These are phyloP conservation scores for Ischnus inquisitorius DNA, from an alignment of 2,888 invertebrate species.

Conservation along the genomic window DNA sequence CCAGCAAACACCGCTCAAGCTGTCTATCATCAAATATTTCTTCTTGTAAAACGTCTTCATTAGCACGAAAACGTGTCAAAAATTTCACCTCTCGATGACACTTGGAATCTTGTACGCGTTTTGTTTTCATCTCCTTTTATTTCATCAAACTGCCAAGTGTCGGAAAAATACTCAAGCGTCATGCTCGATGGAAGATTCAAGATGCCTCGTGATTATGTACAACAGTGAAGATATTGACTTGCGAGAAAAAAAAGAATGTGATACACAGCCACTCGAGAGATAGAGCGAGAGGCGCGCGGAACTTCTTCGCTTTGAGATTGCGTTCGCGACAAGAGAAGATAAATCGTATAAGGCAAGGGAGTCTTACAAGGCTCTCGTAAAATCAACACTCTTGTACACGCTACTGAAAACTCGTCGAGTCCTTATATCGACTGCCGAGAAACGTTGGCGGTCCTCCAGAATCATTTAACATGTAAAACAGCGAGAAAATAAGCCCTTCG, in stretches of 20 bases:
- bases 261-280: slow-evolving; percentile 19
- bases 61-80: slow-evolving; percentile 68
- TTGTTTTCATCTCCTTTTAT: not conserved
- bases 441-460: too few relatives aligned
- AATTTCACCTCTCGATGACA: slow-evolving; percentile 15
- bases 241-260: slow-evolving; percentile 25
- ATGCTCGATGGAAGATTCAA: slow-evolving; percentile 13
- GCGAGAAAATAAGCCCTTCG: too few relatives aligned
- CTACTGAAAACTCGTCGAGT: slow-evolving; percentile 7
- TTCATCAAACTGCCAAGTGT: slow-evolving; percentile 5
- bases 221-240: slow-evolving; percentile 32
- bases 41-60: slow-evolving; percentile 64
- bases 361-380: not conserved
- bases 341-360: too few relatives aligned
- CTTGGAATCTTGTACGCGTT: not conserved
- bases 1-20: too few relatives aligned
- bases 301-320: not conserved
- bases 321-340: too few relatives aligned
- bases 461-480: too few relatives aligned
- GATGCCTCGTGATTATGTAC: not conserved
- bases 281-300: not conserved
- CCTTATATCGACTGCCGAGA: not conserved
- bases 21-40: slow-evolving; percentile 62
- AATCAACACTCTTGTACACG: not conserved
- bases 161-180: not conserved